These are phyloP conservation scores for Muscicapa striata DNA, from an alignment of 2,797 vertebrate genomes.

Conservation along the genomic window DNA sequence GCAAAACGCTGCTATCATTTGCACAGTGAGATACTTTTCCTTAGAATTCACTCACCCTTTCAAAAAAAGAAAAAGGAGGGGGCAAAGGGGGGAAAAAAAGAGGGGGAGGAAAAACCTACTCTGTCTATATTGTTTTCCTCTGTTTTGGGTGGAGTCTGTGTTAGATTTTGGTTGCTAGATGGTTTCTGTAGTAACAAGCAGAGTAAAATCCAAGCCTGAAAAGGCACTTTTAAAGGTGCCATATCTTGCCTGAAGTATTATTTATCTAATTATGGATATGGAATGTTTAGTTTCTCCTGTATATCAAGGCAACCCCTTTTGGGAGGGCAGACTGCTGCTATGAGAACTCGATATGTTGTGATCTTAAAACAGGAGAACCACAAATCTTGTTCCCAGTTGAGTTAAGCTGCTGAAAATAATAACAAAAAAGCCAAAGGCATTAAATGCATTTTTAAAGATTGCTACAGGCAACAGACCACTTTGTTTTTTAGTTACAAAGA, in stretches of 20 bases:
- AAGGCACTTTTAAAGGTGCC: conserved; percentile 77
- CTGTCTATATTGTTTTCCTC: conserved; percentile 75
- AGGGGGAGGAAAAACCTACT: background rate
- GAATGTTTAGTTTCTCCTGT: conserved; percentile 52
- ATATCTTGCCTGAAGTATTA: conserved; percentile 70
- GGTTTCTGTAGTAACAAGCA: conserved; percentile 74
- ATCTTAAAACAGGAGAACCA: conserved; percentile 36
- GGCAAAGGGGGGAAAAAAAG: accelerated
- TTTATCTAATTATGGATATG: conserved; percentile 69
- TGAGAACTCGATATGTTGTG: conserved; percentile 7
- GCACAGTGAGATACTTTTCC: conserved; percentile 35
- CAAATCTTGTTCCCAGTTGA: conserved; percentile 46
- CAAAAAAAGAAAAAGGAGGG: background rate
- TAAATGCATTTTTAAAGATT: conserved; percentile 65
- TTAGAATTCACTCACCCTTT: background rate
- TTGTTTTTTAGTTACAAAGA: conserved; percentile 26
- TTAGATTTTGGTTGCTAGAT: conserved; percentile 79
- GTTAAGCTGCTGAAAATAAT: conserved; percentile 65
- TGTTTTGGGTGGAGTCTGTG: conserved; percentile 81
- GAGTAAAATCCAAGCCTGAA: conserved; percentile 75
- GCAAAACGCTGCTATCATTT: conserved; percentile 64
- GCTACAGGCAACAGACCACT: conserved; percentile 40
- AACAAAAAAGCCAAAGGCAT: conserved; percentile 38
- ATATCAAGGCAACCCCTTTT: conserved; percentile 35
- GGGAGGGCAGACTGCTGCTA: conserved; percentile 6